A percentile compares a stretch with the other conserved stretches of the same genome.
These are phyloP conservation scores for Australoheros scitulus DNA, from an alignment of 2,113 vertebrate genomes.

Conservation along the genomic window DNA sequence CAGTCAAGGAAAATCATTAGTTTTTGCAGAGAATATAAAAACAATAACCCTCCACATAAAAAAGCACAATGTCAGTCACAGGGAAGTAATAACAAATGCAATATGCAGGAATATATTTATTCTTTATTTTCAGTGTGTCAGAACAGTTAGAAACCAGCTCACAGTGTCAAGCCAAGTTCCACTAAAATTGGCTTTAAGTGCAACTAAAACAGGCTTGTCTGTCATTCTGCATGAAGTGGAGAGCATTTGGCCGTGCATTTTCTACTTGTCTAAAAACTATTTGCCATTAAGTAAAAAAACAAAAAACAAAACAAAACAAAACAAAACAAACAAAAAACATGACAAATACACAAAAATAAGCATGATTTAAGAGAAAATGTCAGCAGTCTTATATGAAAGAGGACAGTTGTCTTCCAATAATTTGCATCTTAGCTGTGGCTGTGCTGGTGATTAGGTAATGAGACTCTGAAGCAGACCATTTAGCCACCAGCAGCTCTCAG, in stretches of 20 bases:
- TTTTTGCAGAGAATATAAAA: constrained; percentile 36
- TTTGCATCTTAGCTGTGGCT: constrained; percentile 90
- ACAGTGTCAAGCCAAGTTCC: constrained; percentile 36
- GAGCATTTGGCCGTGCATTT: constrained; percentile 11
- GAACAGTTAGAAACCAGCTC: constrained; percentile 43
- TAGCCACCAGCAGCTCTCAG: constrained; percentile 90
- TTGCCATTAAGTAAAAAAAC: constrained; percentile 9
- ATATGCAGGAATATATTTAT: constrained; percentile 30
- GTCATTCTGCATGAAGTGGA: constrained; percentile 20
- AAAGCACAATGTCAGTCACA: constrained; percentile 34
- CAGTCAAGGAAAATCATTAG: constrained; percentile 44
- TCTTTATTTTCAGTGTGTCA: constrained; percentile 39
- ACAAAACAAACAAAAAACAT: background rate
- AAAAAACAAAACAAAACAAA: background rate
- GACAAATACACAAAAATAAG: constrained; percentile 7
- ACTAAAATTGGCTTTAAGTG: constrained; percentile 46
- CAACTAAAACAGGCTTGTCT: constrained; percentile 47
- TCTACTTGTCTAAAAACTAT: constrained; percentile 20
- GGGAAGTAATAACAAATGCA: constrained; percentile 51
- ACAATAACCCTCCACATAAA: constrained; percentile 47
- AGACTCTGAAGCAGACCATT: constrained; percentile 94
- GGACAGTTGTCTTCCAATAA: constrained; percentile 87
- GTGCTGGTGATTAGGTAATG: constrained; percentile 98
- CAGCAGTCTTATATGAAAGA: constrained; percentile 53
- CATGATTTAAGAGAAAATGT: constrained; percentile 30